Percentiles rank a stretch among this genome's conserved stretches.
Conservation (phyloP, 2,888 invertebrate genomes). For the Bombylius discolor region DNA sequence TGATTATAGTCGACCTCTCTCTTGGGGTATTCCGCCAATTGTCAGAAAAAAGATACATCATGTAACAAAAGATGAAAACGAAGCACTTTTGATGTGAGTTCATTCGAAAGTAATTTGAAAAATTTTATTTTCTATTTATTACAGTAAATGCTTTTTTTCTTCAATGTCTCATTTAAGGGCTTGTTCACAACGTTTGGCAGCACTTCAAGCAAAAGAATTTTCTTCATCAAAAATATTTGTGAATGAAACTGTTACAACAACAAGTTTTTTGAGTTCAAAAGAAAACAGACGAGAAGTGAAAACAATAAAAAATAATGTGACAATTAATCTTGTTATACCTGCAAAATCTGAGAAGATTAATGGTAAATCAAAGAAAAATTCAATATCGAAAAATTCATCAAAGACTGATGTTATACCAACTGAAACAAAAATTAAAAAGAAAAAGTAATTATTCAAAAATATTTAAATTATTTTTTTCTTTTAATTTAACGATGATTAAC, state of each 20-base stretch:
- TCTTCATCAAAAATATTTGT: not conserved
- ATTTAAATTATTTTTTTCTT: too few species aligned
- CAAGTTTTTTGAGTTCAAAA: not conserved
- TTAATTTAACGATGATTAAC: too few species aligned
- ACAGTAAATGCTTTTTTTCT: too few species aligned
- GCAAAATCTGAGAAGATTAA: conserved; percentile 2
- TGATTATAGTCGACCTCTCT: conserved; percentile 39
- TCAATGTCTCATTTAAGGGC: not conserved
- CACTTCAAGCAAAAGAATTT: not conserved
- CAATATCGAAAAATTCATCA: not conserved
- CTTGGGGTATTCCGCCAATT: conserved; percentile 52
- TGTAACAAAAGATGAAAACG: conserved; percentile 41
- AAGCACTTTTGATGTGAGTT: conserved; percentile 44
- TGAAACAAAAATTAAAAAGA: not conserved
- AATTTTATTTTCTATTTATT: too few species aligned
- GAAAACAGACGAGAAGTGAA: not conserved
- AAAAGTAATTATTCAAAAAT: not conserved
- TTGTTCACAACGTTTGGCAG: not conserved
- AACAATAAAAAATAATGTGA: conserved; percentile 8
- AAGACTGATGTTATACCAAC: not conserved
- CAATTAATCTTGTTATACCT: conserved; percentile 10
- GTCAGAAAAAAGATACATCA: conserved; percentile 29
- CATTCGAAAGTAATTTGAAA: not conserved
- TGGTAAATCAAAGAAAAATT: not conserved
- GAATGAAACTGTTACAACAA: too few species aligned